These are phyloP conservation scores for Actinostola sp. DNA, from an alignment of 92 coral and sea anemone species.

Conservation along the genomic window DNA sequence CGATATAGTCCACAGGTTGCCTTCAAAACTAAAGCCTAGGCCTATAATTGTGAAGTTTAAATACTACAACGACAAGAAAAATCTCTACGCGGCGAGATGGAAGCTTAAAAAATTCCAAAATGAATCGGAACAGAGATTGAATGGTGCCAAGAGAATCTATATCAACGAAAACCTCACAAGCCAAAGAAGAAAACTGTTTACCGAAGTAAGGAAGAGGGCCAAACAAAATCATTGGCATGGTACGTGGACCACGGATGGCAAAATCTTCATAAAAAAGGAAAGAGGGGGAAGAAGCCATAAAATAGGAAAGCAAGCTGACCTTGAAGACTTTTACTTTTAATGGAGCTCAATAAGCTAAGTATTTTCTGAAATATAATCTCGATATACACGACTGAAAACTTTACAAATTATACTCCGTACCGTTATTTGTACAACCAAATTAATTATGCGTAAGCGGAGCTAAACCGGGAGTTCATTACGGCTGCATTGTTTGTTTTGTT, in stretches of 20 bases:
- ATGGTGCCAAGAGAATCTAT: constrained; percentile 19
- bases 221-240: constrained; percentile 25
- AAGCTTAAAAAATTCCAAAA: constrained; percentile 14
- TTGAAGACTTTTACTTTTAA: background rate
- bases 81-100: constrained; percentile 19
- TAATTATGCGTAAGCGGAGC: too few relatives aligned
- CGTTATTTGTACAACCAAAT: too few relatives aligned
- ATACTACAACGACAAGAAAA: constrained; percentile 22
- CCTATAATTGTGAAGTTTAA: constrained; percentile 34
- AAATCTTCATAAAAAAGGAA: constrained; percentile 15
- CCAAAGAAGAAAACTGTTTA: constrained; percentile 13
- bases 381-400: background rate
- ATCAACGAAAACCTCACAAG: constrained; percentile 37
- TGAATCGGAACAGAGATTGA: constrained; percentile 3
- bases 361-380: background rate
- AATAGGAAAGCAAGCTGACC: background rate
- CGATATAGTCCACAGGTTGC: constrained; percentile 10
- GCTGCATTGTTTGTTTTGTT: too few relatives aligned
- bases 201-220: constrained; percentile 17
- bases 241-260: constrained; percentile 28
- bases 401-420: background rate
- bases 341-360: background rate
- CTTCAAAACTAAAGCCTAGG: background rate
- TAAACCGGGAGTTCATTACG: too few relatives aligned
- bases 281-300: constrained; percentile 6